These are phyloP conservation scores for Papilio aristodemus DNA, from an alignment of 1,140 invertebrate genomes.

Conservation along the genomic window DNA sequence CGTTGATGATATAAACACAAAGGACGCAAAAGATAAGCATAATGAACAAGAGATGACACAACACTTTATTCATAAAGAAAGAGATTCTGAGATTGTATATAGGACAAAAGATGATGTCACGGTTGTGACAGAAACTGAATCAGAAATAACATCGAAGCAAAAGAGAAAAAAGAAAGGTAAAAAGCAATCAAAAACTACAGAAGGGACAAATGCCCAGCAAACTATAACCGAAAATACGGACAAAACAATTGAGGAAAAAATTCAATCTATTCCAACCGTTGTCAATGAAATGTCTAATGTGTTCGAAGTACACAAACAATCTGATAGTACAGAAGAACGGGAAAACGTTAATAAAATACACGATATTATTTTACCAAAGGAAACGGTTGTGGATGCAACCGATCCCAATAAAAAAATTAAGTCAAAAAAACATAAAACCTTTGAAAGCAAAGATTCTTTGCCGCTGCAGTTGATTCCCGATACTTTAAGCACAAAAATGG, in stretches of 20 bases:
- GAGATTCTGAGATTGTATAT: background rate
- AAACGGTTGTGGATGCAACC: background rate
- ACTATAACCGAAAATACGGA: conserved; percentile 31
- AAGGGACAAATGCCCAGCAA: conserved; percentile 28
- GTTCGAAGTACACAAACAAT: conserved; percentile 36
- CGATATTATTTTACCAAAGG: background rate
- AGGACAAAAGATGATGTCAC: background rate
- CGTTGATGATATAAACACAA: background rate
- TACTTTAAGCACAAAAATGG: conserved; percentile 4
- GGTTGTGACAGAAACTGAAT: conserved; percentile 11
- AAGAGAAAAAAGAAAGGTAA: conserved; percentile 39
- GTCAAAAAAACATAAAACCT: conserved; percentile 26
- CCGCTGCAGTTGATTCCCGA: conserved; percentile 7
- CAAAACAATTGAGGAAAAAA: conserved; percentile 30
- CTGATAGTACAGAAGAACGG: conserved; percentile 34
- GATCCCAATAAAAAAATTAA: conserved; percentile 38
- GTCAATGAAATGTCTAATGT: conserved; percentile 35
- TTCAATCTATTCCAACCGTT: conserved; percentile 35
- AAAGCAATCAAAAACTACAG: conserved; percentile 35
- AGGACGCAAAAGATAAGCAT: background rate
- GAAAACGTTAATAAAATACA: conserved; percentile 19
- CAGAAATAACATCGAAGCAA: conserved; percentile 32
- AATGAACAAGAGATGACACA: background rate
- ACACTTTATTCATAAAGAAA: background rate
- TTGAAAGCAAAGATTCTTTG: conserved; percentile 23